Conservation (phyloP, 2,888 invertebrate genomes). For the Aspidiotus rigidus region DNA sequence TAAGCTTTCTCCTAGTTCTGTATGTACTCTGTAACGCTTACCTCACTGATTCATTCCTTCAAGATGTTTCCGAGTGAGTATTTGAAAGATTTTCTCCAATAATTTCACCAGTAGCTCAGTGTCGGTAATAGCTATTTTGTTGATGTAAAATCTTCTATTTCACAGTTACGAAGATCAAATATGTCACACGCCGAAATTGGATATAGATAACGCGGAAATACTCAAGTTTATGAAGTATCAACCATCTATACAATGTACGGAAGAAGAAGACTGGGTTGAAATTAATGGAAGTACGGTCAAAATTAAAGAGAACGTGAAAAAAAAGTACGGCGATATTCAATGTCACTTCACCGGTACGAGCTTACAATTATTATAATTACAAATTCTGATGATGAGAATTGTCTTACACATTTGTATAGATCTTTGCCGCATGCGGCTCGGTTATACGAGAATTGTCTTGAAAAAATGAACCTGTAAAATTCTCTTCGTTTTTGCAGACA, state of each 20-base stretch:
- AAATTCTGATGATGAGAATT: no score
- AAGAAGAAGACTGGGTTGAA: constrained; percentile 64
- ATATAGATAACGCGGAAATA: constrained; percentile 61
- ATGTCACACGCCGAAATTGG: constrained; percentile 58
- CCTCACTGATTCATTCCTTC: no score
- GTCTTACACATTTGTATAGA: not conserved
- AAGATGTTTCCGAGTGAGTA: no score
- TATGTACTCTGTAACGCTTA: no score
- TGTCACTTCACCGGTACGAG: constrained; percentile 50
- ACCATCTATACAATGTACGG: constrained; percentile 56
- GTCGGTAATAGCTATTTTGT: no score
- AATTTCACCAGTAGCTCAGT: no score
- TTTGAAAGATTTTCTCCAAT: no score
- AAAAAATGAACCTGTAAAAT: not conserved
- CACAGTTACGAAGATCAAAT: constrained; percentile 38
- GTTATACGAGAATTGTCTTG: not conserved
- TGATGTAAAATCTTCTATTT: not conserved
- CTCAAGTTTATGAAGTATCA: constrained; percentile 58
- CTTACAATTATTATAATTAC: not conserved
- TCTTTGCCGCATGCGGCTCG: not conserved
- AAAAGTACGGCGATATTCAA: constrained; percentile 43
- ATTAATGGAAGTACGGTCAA: constrained; percentile 56
- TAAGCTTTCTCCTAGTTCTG: no score
- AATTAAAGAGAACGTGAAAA: constrained; percentile 48
- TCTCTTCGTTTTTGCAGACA: constrained; percentile 45